Evolutionary conservation across 2,888 invertebrate genomes (phyloP).

Genomic region (Scaptomyza reducta): DNA sequence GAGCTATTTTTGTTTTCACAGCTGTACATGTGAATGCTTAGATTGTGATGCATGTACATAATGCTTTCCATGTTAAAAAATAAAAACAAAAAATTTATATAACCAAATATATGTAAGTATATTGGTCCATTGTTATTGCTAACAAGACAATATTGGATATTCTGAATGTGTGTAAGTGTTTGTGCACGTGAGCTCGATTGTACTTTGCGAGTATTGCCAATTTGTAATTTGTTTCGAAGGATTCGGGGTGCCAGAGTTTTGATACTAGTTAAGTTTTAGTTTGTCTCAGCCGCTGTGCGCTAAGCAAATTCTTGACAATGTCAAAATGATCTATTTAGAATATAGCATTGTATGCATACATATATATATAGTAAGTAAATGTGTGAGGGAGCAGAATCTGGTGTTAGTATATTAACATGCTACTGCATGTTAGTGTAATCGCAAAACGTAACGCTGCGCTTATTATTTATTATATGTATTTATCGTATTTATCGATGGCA

Average conservation of each 20-base stretch:
- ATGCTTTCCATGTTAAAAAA: not conserved
- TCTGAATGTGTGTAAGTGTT: conserved; percentile 4
- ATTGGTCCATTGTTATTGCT: conserved; percentile 11
- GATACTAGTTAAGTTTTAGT: conserved; percentile 1
- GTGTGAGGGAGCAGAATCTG: conserved; percentile 18
- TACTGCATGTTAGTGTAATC: conserved; percentile 46
- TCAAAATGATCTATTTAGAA: conserved; percentile 30
- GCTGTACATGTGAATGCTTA: too few relatives aligned
- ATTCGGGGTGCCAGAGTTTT: conserved; percentile 32
- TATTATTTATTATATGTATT: conserved; percentile 1
- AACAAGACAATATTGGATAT: conserved; percentile 1
- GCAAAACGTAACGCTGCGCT: conserved; percentile 24
- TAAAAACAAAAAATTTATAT: not conserved
- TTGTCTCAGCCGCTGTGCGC: conserved; percentile 57
- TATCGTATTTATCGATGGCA: conserved; percentile 22
- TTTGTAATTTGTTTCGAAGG: conserved; percentile 9
- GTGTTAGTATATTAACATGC: conserved; percentile 33
- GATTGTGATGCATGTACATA: not conserved
- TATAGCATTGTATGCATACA: conserved; percentile 11
- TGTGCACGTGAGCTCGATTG: not conserved
- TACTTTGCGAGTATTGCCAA: conserved; percentile 1
- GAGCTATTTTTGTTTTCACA: too few relatives aligned
- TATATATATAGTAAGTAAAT: conserved; percentile 3
- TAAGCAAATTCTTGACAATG: conserved; percentile 61
- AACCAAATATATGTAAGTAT: not conserved